Evolutionary conservation across 2,797 vertebrate species (phyloP).

Genomic region (Hoplostethus atlanticus): DNA sequence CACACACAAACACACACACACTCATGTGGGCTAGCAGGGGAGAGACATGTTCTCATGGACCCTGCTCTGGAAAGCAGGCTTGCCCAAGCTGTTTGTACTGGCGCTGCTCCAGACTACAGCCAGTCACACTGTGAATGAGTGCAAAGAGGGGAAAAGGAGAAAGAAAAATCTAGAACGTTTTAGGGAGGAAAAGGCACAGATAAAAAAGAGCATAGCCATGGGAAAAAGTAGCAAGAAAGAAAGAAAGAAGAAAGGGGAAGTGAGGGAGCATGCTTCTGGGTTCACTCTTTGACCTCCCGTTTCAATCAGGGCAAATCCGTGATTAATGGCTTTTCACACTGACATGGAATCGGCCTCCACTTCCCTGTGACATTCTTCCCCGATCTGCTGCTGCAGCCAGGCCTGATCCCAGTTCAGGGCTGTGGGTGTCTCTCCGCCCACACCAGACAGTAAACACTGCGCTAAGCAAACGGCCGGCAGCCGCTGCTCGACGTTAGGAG

Average conservation of each 20-base stretch:
- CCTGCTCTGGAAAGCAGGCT: conserved; percentile 70
- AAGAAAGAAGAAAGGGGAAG: conserved; percentile 8
- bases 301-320: conserved; percentile 62
- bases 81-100: conserved; percentile 78
- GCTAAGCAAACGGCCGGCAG: conserved; percentile 46
- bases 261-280: conserved; percentile 21
- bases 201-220: conserved; percentile 11
- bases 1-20: background rate
- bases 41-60: conserved; percentile 46
- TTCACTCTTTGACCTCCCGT: conserved; percentile 51
- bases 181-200: conserved; percentile 38
- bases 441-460: conserved; percentile 65
- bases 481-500: conserved; percentile 32
- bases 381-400: conserved; percentile 26
- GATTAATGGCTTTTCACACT: conserved; percentile 82
- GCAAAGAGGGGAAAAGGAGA: no score
- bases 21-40: conserved; percentile 31
- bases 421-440: conserved; percentile 46
- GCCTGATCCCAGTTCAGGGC: conserved; percentile 44
- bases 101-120: conserved; percentile 59
- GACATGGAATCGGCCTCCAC: conserved; percentile 71
- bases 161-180: conserved; percentile 38
- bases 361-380: conserved; percentile 76
- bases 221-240: conserved; percentile 25
- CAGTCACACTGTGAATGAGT: conserved; percentile 47